A percentile compares a stretch with the other conserved stretches of the same genome.
phyloP scores from a whole-genome alignment of 37 sponge, comb jelly and placozoan genomes.

The Agelas oroides region DNA sequence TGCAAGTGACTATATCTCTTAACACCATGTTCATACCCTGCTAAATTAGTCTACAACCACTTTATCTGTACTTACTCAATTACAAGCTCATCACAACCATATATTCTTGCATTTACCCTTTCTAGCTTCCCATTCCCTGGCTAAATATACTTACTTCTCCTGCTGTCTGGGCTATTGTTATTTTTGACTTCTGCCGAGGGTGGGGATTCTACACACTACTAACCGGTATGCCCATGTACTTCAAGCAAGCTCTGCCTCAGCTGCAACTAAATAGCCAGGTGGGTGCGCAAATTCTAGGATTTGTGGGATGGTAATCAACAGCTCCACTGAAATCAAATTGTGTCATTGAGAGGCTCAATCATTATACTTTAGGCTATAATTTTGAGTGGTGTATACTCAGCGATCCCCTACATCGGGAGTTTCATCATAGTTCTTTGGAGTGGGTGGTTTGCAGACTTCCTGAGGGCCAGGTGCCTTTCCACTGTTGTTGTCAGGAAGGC shows the following conservation, averaged over 20 bases:
- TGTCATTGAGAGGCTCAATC: no score
- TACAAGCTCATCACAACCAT: no score
- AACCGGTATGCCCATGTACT: slow-evolving; percentile 73
- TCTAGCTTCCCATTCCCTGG: slow-evolving; percentile 53
- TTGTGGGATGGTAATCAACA: no score
- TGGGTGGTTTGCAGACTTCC: slow-evolving; percentile 74
- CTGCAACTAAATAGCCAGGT: no score
- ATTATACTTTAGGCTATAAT: slow-evolving; percentile 26
- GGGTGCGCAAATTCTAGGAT: no score
- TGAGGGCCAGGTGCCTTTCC: slow-evolving; percentile 59
- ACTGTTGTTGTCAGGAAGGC: slow-evolving; percentile 65
- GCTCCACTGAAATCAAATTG: no score
- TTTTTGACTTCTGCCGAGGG: slow-evolving; percentile 73
- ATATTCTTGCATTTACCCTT: no score
- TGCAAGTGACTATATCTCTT: no score
- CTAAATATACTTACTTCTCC: slow-evolving; percentile 61
- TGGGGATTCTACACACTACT: slow-evolving; percentile 82
- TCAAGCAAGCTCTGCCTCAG: slow-evolving; percentile 39
- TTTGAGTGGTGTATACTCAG: slow-evolving; percentile 80
- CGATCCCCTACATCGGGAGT: slow-evolving; percentile 71
- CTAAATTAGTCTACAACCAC: no score
- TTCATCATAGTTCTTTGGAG: slow-evolving; percentile 15
- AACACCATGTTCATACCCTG: no score
- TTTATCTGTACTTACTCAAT: no score
- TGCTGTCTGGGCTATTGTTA: slow-evolving; percentile 73